These are phyloP conservation scores for Menidia beryllina DNA, from an alignment of 2,113 vertebrate genomes.

Conservation along the genomic window DNA sequence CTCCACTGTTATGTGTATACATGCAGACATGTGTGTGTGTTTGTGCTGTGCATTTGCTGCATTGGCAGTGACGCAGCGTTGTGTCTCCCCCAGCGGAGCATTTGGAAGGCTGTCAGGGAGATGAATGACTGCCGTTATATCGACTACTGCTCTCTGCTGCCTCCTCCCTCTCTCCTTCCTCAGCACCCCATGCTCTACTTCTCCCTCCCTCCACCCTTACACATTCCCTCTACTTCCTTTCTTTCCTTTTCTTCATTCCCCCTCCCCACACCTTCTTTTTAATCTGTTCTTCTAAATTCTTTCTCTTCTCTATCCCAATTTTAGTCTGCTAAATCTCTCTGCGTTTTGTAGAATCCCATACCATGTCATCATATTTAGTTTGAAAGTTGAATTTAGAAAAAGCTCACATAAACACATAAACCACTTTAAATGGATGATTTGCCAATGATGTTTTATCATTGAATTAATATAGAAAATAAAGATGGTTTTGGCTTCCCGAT, in stretches of 20 bases:
- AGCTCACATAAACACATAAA: constrained; percentile 15
- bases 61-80: constrained; percentile 72
- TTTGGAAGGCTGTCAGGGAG: constrained; percentile 83
- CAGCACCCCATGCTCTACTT: constrained; percentile 46
- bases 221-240: constrained; percentile 47
- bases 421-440: constrained; percentile 31
- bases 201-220: constrained; percentile 40
- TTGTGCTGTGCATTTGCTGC: constrained; percentile 52
- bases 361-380: constrained; percentile 25
- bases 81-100: constrained; percentile 76
- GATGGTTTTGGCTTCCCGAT: constrained; percentile 28
- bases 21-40: constrained; percentile 15
- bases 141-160: constrained; percentile 72
- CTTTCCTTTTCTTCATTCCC: constrained; percentile 23
- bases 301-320: constrained; percentile 12
- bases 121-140: constrained; percentile 83
- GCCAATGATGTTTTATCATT: constrained; percentile 12
- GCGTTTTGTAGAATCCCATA: constrained; percentile 30
- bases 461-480: constrained; percentile 35
- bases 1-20: constrained; percentile 30
- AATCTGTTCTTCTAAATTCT: constrained; percentile 6
- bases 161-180: constrained; percentile 52
- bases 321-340: constrained; percentile 19
- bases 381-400: constrained; percentile 30
- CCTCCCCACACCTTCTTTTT: not conserved